A percentile compares a stretch with the other conserved stretches of the same genome.
These are phyloP conservation scores for Hyperoplus lanceolatus DNA, from an alignment of 2,797 vertebrate genomes.

Conservation along the genomic window DNA sequence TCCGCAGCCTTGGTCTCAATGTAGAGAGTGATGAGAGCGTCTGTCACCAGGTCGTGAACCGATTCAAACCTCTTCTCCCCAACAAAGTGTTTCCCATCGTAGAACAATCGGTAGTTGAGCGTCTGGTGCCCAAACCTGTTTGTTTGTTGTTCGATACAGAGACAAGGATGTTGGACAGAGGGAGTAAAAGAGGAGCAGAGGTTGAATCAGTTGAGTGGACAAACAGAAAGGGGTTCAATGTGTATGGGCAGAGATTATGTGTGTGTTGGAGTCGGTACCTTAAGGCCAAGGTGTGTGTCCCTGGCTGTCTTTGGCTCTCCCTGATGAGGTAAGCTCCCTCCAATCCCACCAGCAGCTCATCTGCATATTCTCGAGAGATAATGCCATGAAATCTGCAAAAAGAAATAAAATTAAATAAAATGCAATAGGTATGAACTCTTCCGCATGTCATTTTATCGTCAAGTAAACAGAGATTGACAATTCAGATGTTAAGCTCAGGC, in stretches of 20 bases:
- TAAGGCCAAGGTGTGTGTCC: slow-evolving; percentile 95
- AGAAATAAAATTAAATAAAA: neutral
- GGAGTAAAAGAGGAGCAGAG: neutral
- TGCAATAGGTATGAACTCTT: neutral
- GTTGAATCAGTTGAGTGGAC: slow-evolving; percentile 42
- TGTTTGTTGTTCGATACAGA: slow-evolving; percentile 2
- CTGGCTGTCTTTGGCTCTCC: slow-evolving; percentile 96
- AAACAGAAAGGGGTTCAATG: slow-evolving; percentile 45
- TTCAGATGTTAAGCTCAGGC: neutral
- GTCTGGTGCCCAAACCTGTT: slow-evolving; percentile 95
- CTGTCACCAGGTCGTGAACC: slow-evolving; percentile 97
- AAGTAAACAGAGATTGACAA: slow-evolving; percentile 15
- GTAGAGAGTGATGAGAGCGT: slow-evolving; percentile 97
- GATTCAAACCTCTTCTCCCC: slow-evolving; percentile 99
- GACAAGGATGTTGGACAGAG: neutral
- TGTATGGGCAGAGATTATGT: neutral
- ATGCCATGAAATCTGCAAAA: slow-evolving; percentile 93
- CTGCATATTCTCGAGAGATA: slow-evolving; percentile 94
- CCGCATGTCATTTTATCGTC: neutral
- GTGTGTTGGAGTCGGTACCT: slow-evolving; percentile 83
- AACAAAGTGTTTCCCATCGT: slow-evolving; percentile 98
- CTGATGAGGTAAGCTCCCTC: slow-evolving; percentile 97
- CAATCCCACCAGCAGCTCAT: slow-evolving; percentile 90
- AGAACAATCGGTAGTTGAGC: slow-evolving; percentile 97
- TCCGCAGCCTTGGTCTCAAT: slow-evolving; percentile 98